Conservation (phyloP, 2,888 invertebrate species). For the Stratiomys singularior region DNA sequence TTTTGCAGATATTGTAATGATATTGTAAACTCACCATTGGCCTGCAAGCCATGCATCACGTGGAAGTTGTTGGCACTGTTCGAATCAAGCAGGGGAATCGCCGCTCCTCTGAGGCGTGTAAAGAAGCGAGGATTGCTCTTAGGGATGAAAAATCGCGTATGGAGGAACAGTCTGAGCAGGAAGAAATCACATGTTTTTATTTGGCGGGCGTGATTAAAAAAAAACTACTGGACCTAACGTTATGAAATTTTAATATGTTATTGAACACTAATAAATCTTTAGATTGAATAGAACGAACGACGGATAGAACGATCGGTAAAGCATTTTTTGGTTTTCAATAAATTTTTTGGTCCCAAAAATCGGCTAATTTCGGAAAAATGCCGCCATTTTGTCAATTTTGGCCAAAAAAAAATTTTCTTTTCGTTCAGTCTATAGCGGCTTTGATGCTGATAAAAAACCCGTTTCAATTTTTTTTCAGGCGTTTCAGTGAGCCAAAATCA, state of each 20-base stretch:
- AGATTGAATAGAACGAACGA: not conserved
- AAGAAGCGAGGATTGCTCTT: not conserved
- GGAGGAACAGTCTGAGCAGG: not conserved
- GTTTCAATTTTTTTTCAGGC: no score
- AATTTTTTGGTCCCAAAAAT: not conserved
- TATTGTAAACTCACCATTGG: not conserved
- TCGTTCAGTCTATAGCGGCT: no score
- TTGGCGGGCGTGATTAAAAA: no score
- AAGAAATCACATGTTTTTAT: not conserved
- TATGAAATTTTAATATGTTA: not conserved
- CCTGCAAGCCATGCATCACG: no score
- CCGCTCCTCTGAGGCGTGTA: no score
- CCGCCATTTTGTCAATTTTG: not conserved
- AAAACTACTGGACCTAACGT: no score
- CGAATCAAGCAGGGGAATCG: no score
- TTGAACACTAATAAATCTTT: not conserved
- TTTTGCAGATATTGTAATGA: not conserved
- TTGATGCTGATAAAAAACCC: no score
- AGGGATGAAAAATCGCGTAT: not conserved
- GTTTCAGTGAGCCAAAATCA: not conserved
- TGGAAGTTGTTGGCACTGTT: no score
- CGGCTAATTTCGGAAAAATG: not conserved
- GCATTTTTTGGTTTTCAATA: no score
- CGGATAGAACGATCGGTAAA: not conserved
- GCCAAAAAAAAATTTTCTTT: no score